Base-by-base conservation (phyloP, 2,113 vertebrate species). In the Periophthalmus modestus region DNA sequence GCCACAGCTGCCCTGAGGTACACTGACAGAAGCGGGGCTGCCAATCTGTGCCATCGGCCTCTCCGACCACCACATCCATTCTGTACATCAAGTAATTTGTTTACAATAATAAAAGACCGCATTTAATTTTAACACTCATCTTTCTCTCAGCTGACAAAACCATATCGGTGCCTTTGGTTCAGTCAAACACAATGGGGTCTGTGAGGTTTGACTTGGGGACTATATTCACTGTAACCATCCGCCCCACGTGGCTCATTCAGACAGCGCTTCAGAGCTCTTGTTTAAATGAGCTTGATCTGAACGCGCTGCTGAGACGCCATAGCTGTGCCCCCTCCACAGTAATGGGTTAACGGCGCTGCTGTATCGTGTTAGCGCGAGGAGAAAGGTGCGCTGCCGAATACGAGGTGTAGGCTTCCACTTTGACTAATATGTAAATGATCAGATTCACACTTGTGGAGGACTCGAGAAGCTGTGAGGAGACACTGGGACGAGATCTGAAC, bases 201-300 rank as follows among this genome's bases (percentile, higher is more conserved):
- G 78, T 83, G 80, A 81, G 80, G 80, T 39, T 23, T 65, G 81
- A 62, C 57, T 82, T 74, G 47, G 74, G 33, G 75, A 57, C 69
- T 80, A 82, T 59, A 72, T 75, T 54, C 36, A 70, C 52, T 19
- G 66, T 71, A 76, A 50, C 34, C 0, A 72, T 86, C 74, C 36
- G 72, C 74, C 78, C 62, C 80, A 66, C 77, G 68, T 68, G 74
- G 47, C 57, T 73, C n/a, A 12, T 36, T 68, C 73, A 48, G 81
- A 79, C 68, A 46, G 4, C 16, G 78, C 73, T 81, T 70, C 39
- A 54, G 47, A 74, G 72, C 71, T 81, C 70, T 71, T 77, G 78
- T 0, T 84, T 72, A 80, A 79, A 81, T 36, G 72, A 74, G 69
- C 52, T 58, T 72, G 12, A 33, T 81, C 71, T 77, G 1, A 16